Evolutionary conservation across 2,113 vertebrate species (phyloP).

Genomic region (Aythya baeri): DNA sequence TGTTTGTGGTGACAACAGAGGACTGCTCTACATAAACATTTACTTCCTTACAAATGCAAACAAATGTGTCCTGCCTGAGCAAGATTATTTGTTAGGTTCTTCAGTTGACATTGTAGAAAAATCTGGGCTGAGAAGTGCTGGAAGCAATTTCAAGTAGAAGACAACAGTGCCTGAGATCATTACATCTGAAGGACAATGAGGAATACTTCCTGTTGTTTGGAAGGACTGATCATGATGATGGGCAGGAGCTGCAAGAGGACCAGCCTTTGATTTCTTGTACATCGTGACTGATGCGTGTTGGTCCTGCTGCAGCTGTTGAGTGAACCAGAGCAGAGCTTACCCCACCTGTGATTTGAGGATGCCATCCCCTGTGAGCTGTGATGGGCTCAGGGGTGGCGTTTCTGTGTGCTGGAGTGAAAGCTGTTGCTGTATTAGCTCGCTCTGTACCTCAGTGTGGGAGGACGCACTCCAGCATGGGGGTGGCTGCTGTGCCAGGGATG

Average conservation of each 20-base stretch:
- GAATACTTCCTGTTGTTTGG: background rate
- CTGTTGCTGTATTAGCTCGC: background rate
- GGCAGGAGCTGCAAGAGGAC: background rate
- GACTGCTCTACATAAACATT: background rate
- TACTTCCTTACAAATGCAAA: background rate
- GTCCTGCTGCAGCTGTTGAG: background rate
- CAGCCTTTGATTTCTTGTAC: background rate
- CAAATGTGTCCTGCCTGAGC: background rate
- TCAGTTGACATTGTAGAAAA: background rate
- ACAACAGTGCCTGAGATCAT: background rate
- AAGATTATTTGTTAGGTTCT: background rate
- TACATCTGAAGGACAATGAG: background rate
- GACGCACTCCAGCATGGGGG: background rate
- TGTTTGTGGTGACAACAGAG: background rate
- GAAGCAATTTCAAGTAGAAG: background rate
- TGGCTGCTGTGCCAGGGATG: background rate
- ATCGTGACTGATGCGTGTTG: fast-evolving
- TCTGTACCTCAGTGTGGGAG: fast-evolving
- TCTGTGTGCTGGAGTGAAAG: fast-evolving
- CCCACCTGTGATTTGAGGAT: fast-evolving
- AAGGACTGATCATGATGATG: background rate
- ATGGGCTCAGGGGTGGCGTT: fast-evolving
- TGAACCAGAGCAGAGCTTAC: background rate
- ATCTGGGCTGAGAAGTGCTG: background rate
- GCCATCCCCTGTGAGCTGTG: background rate